Evolutionary conservation across 2,797 vertebrate genomes (phyloP).

Genomic region (Miichthys miiuy): DNA sequence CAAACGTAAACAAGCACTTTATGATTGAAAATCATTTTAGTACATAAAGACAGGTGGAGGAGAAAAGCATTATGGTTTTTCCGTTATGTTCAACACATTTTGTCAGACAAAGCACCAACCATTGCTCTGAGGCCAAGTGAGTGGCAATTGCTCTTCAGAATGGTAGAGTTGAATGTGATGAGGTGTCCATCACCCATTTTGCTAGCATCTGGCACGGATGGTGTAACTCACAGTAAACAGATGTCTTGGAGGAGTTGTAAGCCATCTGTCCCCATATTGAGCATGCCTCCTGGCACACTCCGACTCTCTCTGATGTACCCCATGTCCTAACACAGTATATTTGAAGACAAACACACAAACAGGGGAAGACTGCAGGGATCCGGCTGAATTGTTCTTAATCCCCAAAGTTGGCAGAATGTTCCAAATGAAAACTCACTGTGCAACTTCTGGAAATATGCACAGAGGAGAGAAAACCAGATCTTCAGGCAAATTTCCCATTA

Average conservation of each 20-base stretch:
- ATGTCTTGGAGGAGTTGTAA: conserved; percentile 69
- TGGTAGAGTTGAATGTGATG: not conserved
- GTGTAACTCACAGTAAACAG: conserved; percentile 55
- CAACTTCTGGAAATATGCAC: not conserved
- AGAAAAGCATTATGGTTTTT: not conserved
- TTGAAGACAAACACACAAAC: conserved; percentile 1
- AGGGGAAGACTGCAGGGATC: not conserved
- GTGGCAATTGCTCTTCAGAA: not conserved
- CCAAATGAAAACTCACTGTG: not conserved
- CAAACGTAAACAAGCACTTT: not conserved
- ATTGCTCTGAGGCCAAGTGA: not conserved
- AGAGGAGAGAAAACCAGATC: not conserved
- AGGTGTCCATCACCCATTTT: conserved; percentile 27
- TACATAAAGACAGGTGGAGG: not conserved
- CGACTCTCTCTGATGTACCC: conserved; percentile 27
- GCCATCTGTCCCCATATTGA: conserved; percentile 64
- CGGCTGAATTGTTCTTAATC: conserved; percentile 5
- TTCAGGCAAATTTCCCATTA: not conserved
- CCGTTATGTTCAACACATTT: not conserved
- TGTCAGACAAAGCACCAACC: not conserved
- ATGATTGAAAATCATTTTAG: not conserved
- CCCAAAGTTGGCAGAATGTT: conserved; percentile 1
- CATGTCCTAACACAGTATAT: conserved; percentile 36
- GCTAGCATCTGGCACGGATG: conserved; percentile 39
- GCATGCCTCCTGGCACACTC: conserved; percentile 38